Percentiles rank a stretch among this genome's conserved stretches.
phyloP scores from a whole-genome alignment of 2,888 invertebrate genomes.

The Heteromyza rotundicornis region DNA sequence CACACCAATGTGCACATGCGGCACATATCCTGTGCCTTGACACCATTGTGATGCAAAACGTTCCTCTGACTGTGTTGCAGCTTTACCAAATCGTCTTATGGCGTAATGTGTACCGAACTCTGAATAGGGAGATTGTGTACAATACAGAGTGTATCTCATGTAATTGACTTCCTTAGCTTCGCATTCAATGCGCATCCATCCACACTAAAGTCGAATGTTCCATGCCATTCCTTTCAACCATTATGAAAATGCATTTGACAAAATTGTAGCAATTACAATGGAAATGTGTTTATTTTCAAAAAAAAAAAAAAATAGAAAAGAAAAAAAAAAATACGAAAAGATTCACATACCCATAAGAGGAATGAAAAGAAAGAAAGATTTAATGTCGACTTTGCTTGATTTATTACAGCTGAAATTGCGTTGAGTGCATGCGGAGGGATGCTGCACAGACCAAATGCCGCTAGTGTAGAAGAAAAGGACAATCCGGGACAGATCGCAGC shows the following conservation, averaged over 20 bases:
- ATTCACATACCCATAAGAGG: constrained; percentile 21
- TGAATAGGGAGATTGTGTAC: too few species aligned
- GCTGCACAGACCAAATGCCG: neutral
- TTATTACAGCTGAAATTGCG: constrained; percentile 61
- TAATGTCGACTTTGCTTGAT: constrained; percentile 61
- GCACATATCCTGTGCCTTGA: constrained; percentile 46
- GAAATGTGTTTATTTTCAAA: constrained; percentile 44
- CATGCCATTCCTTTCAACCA: neutral
- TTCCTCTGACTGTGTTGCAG: neutral
- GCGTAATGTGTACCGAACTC: too few species aligned
- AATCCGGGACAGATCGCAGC: constrained; percentile 31
- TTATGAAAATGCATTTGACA: constrained; percentile 20
- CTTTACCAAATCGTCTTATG: neutral
- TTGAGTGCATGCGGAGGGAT: constrained; percentile 37
- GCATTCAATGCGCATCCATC: neutral
- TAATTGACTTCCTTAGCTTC: neutral
- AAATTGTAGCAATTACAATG: constrained; percentile 30
- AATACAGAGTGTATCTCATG: neutral
- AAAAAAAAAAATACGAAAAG: constrained; percentile 34
- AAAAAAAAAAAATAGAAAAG: constrained; percentile 27
- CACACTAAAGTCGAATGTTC: constrained; percentile 3
- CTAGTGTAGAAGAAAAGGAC: neutral
- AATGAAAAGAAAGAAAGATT: constrained; percentile 52
- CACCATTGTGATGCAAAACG: constrained; percentile 48
- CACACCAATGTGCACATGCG: constrained; percentile 21